Evolutionary conservation across 1,140 invertebrate genomes (phyloP).

Genomic region (Charaxes varanes): DNA sequence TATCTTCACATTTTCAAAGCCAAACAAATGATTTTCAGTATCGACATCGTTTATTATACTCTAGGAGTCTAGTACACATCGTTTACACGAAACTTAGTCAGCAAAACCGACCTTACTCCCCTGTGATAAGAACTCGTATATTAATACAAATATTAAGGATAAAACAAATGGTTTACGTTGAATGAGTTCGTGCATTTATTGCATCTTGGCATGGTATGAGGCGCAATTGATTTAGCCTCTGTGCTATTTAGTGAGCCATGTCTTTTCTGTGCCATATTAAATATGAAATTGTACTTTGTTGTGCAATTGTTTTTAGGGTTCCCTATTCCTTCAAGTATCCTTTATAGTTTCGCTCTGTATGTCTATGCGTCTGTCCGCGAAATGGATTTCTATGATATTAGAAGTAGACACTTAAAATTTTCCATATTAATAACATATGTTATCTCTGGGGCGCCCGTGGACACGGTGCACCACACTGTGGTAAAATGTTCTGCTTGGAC

Average conservation of each 20-base stretch:
- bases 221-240: constrained; percentile 43
- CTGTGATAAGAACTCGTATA: constrained; percentile 22
- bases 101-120: constrained; percentile 19
- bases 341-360: too few species aligned
- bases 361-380: too few species aligned
- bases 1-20: constrained; percentile 36
- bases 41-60: constrained; percentile 44
- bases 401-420: too few species aligned
- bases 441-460: too few species aligned
- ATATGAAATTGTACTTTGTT: too few species aligned
- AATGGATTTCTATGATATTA: too few species aligned
- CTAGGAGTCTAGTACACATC: constrained; percentile 31
- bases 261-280: constrained; percentile 5
- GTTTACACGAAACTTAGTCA: constrained; percentile 17
- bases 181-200: constrained; percentile 53
- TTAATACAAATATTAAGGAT: constrained; percentile 16
- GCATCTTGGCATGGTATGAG: constrained; percentile 49
- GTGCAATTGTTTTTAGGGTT: too few species aligned
- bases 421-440: too few species aligned
- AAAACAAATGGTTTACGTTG: constrained; percentile 40
- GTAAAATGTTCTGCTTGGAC: too few species aligned
- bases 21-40: constrained; percentile 48
- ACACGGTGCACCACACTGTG: too few species aligned
- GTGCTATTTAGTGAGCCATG: constrained; percentile 22
- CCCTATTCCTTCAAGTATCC: too few species aligned